Conservation (phyloP, 2,888 invertebrate species). For the Meteorus cinctellus region DNA sequence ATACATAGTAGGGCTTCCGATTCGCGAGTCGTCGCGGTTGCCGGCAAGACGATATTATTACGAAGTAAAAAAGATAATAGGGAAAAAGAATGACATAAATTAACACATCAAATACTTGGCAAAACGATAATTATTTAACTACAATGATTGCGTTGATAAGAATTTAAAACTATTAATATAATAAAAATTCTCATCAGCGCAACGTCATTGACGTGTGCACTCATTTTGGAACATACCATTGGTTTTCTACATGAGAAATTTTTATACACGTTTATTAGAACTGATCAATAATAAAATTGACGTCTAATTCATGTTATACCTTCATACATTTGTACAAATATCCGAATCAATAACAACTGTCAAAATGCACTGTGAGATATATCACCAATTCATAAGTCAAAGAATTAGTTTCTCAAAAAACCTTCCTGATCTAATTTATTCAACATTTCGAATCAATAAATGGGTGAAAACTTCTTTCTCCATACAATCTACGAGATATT, state of each 20-base stretch:
- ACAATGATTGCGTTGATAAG: neutral
- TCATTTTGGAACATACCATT: neutral
- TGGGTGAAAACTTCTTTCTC: too few species aligned
- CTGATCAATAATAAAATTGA: neutral
- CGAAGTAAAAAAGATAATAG: neutral
- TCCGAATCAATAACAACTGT: neutral
- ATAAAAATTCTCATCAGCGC: neutral
- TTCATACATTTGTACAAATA: neutral
- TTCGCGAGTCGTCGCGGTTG: slow-evolving; percentile 19
- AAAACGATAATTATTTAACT: neutral
- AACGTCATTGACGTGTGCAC: neutral
- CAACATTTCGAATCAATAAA: too few species aligned
- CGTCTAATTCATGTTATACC: neutral
- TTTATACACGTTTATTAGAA: neutral
- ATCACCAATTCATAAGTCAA: neutral
- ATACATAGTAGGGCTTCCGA: slow-evolving; percentile 49
- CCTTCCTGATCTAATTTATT: too few species aligned
- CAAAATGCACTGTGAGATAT: neutral
- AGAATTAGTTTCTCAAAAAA: too few species aligned
- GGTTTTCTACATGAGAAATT: neutral
- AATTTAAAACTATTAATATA: neutral
- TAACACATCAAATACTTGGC: neutral
- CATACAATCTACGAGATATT: too few species aligned
- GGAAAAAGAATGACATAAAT: neutral
- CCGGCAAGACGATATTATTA: neutral